Conservation (phyloP, 1,140 invertebrate species). For the Drosophila ambigua region DNA sequence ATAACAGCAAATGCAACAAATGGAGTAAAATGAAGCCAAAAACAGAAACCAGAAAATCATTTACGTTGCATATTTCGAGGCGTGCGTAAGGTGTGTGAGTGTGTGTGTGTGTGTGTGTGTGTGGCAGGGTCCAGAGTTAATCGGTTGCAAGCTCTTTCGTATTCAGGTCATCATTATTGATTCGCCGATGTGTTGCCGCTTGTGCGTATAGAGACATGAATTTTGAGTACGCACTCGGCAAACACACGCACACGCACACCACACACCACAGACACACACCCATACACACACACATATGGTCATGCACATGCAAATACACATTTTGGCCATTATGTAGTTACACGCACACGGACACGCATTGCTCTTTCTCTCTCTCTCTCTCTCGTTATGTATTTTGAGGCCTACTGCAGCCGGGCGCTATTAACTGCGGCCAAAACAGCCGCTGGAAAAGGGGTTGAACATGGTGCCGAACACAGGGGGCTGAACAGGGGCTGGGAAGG, state of each 20-base stretch:
- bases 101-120: constrained; percentile 3
- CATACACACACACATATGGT: constrained; percentile 14
- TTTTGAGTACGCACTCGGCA: constrained; percentile 74
- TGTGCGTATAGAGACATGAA: constrained; percentile 80
- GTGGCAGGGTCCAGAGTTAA: constrained; percentile 70
- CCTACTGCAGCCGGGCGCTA: constrained; percentile 65
- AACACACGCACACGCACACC: constrained; percentile 27
- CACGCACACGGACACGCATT: constrained; percentile 2
- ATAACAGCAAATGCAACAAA: constrained; percentile 55
- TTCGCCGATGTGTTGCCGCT: constrained; percentile 67
- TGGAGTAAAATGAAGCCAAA: constrained; percentile 3
- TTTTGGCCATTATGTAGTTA: constrained; percentile 47
- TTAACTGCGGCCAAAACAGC: constrained; percentile 55
- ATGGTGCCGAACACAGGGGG: background rate
- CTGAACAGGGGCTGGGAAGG: constrained; percentile 24
- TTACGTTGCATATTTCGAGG: constrained; percentile 69
- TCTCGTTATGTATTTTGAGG: constrained; percentile 69
- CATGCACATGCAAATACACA: constrained; percentile 33
- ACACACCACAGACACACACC: constrained; percentile 23
- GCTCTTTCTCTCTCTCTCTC: background rate
- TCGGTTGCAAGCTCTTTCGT: constrained; percentile 72
- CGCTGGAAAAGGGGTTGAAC: background rate
- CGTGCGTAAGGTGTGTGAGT: constrained; percentile 33
- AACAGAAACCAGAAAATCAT: constrained; percentile 29
- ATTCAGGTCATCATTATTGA: constrained; percentile 83